Conservation (phyloP, 2,113 vertebrate species). For the Pygoscelis antarcticus region DNA sequence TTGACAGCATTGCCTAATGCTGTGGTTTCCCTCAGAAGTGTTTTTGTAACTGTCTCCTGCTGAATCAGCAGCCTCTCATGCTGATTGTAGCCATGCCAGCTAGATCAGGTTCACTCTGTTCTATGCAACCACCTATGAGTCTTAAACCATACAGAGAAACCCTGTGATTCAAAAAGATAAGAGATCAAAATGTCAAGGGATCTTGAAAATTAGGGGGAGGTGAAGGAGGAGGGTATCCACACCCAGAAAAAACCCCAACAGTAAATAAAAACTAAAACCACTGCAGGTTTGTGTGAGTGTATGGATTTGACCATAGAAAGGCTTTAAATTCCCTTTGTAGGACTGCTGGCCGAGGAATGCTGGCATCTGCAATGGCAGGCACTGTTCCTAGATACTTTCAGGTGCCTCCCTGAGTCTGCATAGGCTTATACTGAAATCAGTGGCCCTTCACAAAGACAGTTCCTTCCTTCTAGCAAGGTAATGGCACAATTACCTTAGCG, state of each 20-base stretch:
- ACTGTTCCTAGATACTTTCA: not conserved
- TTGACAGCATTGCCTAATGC: not conserved
- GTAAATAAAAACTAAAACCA: not conserved
- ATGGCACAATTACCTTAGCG: accelerated
- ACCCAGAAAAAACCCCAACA: accelerated
- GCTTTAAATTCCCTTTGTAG: not conserved
- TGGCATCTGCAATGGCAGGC: not conserved
- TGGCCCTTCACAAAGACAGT: not conserved
- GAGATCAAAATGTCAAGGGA: not conserved
- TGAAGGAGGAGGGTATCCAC: not conserved
- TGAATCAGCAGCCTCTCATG: not conserved
- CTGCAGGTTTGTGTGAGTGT: not conserved
- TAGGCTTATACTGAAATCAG: not conserved
- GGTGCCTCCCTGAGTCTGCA: not conserved
- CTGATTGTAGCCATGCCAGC: not conserved
- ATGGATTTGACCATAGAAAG: not conserved
- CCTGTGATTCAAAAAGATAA: not conserved
- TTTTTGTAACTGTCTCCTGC: not conserved
- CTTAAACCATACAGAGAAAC: not conserved
- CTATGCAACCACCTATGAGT: not conserved
- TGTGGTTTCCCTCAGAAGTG: not conserved
- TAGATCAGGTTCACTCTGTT: not conserved
- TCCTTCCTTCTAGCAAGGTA: not conserved
- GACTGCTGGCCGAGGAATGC: not conserved
- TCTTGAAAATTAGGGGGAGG: not conserved